phyloP scores from a whole-genome alignment of 1,140 invertebrate species.

The Diorhabda elongata region DNA sequence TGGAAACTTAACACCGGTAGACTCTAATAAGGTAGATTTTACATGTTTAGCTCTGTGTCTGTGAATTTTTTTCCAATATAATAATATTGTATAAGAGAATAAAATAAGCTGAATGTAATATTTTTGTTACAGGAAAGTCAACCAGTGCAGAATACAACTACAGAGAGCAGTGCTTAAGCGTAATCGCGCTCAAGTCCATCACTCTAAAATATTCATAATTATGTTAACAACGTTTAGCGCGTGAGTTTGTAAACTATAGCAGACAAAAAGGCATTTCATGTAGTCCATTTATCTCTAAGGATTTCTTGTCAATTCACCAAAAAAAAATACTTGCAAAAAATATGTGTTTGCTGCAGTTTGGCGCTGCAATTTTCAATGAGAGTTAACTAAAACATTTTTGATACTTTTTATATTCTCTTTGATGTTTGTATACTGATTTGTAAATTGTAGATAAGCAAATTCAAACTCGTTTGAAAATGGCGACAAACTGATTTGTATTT shows the following conservation, averaged over 20 bases:
- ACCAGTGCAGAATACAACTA: slow-evolving; percentile 53
- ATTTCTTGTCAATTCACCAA: slow-evolving; percentile 25
- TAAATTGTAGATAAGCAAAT: slow-evolving; percentile 32
- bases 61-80: no score
- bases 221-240: slow-evolving; percentile 46
- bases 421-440: slow-evolving; percentile 37
- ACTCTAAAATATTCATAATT: slow-evolving; percentile 39
- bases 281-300: slow-evolving; percentile 17
- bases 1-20: no score
- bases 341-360: slow-evolving; percentile 19
- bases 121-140: slow-evolving; percentile 51
- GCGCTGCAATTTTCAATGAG: slow-evolving; percentile 24
- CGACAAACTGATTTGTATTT: slow-evolving; percentile 28
- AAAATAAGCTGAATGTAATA: no score
- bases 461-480: slow-evolving; percentile 32
- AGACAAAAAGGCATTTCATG: slow-evolving; percentile 48
- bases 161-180: slow-evolving; percentile 55
- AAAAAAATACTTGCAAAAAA: neutral
- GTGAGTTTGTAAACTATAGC: slow-evolving; percentile 44
- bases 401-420: slow-evolving; percentile 44
- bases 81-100: no score
- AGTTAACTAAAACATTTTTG: slow-evolving; percentile 37
- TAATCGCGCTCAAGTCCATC: slow-evolving; percentile 36
- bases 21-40: no score
- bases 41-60: no score